Evolutionary conservation across 2,797 vertebrate genomes (phyloP).

Genomic region (Limosa lapponica): DNA sequence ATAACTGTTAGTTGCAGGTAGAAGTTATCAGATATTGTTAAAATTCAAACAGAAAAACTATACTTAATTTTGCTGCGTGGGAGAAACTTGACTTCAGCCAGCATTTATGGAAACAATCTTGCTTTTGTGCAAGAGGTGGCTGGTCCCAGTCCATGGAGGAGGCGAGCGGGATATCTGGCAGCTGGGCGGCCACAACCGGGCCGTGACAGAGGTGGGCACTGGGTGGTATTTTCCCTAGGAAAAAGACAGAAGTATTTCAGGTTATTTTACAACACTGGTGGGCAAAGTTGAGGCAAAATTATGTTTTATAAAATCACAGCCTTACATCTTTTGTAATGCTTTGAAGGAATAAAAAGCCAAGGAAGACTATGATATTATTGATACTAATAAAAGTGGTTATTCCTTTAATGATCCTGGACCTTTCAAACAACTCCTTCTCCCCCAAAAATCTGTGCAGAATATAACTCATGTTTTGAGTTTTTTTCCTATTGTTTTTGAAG

Average conservation of each 20-base stretch:
- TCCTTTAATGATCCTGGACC: slow-evolving; percentile 11
- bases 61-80: not conserved
- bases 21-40: not conserved
- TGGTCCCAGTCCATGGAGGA: not conserved
- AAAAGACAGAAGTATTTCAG: not conserved
- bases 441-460: not conserved
- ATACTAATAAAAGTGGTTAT: slow-evolving; percentile 34
- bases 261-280: slow-evolving; percentile 4
- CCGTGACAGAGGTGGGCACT: rapidly evolving
- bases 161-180: rapidly evolving
- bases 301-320: slow-evolving; percentile 20
- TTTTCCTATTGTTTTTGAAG: slow-evolving; percentile 26
- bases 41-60: not conserved
- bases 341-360: slow-evolving; percentile 61
- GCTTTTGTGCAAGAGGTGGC: not conserved
- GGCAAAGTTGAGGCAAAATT: slow-evolving; percentile 31
- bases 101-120: not conserved
- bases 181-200: not conserved
- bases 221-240: not conserved
- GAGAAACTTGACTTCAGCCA: not conserved
- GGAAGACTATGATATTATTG: not conserved
- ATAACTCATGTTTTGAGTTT: slow-evolving; percentile 5
- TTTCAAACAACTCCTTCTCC: slow-evolving; percentile 11
- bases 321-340: slow-evolving; percentile 56
- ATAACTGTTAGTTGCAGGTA: slow-evolving; percentile 18